phyloP scores from a whole-genome alignment of 1,140 invertebrate genomes.

The Scaptomyza montana region DNA sequence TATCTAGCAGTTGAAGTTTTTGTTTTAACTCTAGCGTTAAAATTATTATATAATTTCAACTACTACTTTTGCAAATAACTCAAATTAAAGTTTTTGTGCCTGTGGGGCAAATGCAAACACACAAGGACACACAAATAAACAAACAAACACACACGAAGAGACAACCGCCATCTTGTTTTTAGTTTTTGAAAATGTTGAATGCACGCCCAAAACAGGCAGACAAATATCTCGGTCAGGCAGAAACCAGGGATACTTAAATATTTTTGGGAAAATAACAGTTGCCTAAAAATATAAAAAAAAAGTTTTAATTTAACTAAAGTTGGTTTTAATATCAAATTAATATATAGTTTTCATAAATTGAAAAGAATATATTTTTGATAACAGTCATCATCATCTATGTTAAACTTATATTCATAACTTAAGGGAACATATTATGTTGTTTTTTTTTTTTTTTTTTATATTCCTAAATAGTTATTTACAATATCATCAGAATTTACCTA shows the following conservation, averaged over 20 bases:
- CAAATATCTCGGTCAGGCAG: constrained; percentile 34
- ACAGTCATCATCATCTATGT: no score
- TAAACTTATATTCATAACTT: no score
- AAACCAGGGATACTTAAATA: constrained; percentile 15
- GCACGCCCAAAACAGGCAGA: constrained; percentile 50
- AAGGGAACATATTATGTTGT: no score
- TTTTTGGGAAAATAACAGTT: neutral
- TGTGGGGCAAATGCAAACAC: constrained; percentile 50
- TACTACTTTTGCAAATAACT: constrained; percentile 72
- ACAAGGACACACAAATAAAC: constrained; percentile 14
- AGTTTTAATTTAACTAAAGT: no score
- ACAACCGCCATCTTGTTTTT: constrained; percentile 68
- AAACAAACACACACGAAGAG: constrained; percentile 1
- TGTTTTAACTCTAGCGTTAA: constrained; percentile 56
- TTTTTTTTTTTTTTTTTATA: no score
- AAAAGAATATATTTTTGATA: no score
- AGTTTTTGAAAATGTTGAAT: constrained; percentile 66
- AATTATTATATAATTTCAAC: constrained; percentile 78
- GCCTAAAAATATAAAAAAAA: neutral
- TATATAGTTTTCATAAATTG: no score
- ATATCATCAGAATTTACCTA: no score
- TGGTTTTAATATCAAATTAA: no score
- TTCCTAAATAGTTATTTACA: no score
- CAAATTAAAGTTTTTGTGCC: constrained; percentile 77
- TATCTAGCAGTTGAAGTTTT: constrained; percentile 66